Evolutionary conservation across 1,140 invertebrate genomes (phyloP), one percentile per base, ranked within the genome.

Genomic region (Scaptodrosophila lebanonensis): DNA sequence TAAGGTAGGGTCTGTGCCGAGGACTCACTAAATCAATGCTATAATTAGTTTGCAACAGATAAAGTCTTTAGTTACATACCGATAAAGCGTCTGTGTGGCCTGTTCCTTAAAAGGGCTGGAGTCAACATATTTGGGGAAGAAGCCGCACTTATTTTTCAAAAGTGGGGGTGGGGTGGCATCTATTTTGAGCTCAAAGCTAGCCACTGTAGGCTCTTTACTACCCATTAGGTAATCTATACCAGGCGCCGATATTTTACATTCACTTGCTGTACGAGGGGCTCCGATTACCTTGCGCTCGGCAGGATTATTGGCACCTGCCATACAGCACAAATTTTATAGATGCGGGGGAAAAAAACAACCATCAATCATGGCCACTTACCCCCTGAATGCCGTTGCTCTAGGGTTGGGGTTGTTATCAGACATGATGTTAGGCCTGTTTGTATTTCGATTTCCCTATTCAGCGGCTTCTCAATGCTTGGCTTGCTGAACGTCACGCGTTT

Each of bases 1-100:
- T 92, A 95, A 1, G 93, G 92, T 36, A 90, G 73, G 0, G 94
- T 95, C 86, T 95, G 94, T 12, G 91, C 88, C 52, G 93, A 93
- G 11, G 90, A 91, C 71, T 95, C 94, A 56, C 84, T 86, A 25
- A 25, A 38, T 1, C 4, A 35, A 30, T 13, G 12, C 25, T 3
- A 6, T 25, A 27, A 9, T 3, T 0, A 12, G 11, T 1, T 1
- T 8, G 4, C 0, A 16, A 8, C 3, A 11, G 7, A 7, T 2
- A 6, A 4, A n/a, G 17, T 8, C 1, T 3, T 3, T 2, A 16
- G 13, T 1, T 1, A 15, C 27, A 22, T 44, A 83, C 83, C 83
- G 76, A 25, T 85, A 85, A 18, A 85, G 59, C 2, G 83, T 83
- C 15, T 85, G 83, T 2, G 83, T 85, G 5, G 45, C 49, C 35